Base-by-base conservation (phyloP, 2,888 invertebrate species). In the Apamea anceps region DNA sequence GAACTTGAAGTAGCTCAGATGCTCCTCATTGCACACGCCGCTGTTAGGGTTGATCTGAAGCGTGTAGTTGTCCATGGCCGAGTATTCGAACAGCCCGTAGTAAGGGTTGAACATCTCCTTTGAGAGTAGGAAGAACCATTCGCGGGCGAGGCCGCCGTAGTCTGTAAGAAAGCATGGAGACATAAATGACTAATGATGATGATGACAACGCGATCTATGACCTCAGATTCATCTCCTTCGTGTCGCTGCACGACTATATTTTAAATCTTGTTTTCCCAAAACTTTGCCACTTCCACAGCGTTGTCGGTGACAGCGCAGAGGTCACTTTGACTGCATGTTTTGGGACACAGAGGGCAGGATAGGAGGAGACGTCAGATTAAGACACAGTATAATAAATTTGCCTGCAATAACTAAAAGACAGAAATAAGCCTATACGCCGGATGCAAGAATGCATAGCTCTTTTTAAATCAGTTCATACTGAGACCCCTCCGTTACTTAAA, bases 71-170 rank as follows among this genome's bases (percentile, higher is more conserved):
- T 99, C 99, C 99, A 99, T 99, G 10, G 99, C 99, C 1, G 99
- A 99, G 97, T 99, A 99, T 96, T 99, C 99, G 97, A 99, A 99
- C 77, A 99, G 97, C 0, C 99, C 99, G 96, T 99, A 99, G 96
- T 99, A 99, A 0, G 99, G 99, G 97, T 99, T 99, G 97, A 99
- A 99, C 99, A 99, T 99, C 97, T 99, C 99, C 95, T 99, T 99
- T 1, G 99, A 99, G 21, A 99, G 97, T 48, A 99, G 97, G 97
- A 99, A 99, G 97, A 99, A 99, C 99, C 99, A 99, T 96, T 99
- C 99, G 83, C 99, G 97, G 0, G 99, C 99, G 75, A 99, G 97
- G 28, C 99, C 99, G 78, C 99, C 99, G 95, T 99, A 99, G 96
- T 99, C 99, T 96, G 77, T 0, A 81, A 75, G 6, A 66, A 0